phyloP scores from a whole-genome alignment of 2,797 vertebrate genomes.

The Neosilurus mollespiculum region DNA sequence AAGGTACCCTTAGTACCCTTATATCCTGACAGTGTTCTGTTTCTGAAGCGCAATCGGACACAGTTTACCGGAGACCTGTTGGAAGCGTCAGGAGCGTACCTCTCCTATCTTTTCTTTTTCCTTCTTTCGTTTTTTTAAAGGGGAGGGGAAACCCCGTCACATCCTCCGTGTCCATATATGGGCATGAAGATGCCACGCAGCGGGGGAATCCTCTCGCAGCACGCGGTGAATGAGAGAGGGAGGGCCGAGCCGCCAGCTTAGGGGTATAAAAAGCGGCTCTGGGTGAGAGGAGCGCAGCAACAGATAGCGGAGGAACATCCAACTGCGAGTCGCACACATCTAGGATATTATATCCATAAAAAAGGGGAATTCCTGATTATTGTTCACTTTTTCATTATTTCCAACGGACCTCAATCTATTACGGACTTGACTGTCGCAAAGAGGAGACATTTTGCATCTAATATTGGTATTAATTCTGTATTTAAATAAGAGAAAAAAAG shows the following conservation, averaged over 20 bases:
- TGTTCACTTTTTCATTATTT: conserved; percentile 58
- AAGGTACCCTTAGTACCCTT: neutral
- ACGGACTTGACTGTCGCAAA: conserved; percentile 65
- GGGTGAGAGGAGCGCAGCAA: conserved; percentile 79
- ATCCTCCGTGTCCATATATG: conserved; percentile 97
- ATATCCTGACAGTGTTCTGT: neutral
- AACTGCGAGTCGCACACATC: conserved; percentile 56
- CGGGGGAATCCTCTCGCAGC: conserved; percentile 98
- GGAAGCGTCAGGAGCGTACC: conserved; percentile 84
- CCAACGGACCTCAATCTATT: conserved; percentile 59
- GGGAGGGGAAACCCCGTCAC: conserved; percentile 84
- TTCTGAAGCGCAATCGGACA: neutral
- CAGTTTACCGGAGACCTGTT: conserved; percentile 67
- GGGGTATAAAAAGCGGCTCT: conserved; percentile 86
- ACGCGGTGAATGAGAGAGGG: conserved; percentile 94
- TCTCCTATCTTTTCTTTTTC: conserved; percentile 66
- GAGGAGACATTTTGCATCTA: conserved; percentile 41
- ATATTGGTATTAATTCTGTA: conserved; percentile 47
- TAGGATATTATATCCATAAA: conserved; percentile 38
- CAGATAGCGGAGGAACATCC: conserved; percentile 74
- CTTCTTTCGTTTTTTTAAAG: conserved; percentile 59
- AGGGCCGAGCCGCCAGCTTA: conserved; percentile 81
- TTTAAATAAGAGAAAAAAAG: neutral
- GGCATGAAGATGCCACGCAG: conserved; percentile 96
- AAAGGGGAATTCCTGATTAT: conserved; percentile 55